phyloP scores from a whole-genome alignment of 2,797 vertebrate species.

The Lophius americanus region DNA sequence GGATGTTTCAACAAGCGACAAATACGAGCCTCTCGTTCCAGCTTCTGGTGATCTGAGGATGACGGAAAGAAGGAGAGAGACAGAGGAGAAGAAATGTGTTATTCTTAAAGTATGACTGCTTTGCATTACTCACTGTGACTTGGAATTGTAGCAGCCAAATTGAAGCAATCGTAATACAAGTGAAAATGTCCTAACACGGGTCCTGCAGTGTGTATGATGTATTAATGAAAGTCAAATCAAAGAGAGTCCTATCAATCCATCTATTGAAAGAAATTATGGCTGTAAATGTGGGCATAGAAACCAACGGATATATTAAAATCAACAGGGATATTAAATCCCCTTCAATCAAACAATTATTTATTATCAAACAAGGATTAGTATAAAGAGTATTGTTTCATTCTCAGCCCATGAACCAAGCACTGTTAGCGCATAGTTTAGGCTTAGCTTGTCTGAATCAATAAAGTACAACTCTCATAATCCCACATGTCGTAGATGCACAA shows the following conservation, averaged over 20 bases:
- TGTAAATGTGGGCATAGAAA: background rate
- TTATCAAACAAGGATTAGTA: too few species aligned
- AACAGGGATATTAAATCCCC: background rate
- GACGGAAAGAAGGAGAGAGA: background rate
- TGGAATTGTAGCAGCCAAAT: background rate
- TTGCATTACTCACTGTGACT: background rate
- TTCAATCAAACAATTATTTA: background rate
- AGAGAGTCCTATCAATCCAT: background rate
- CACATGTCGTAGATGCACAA: too few species aligned
- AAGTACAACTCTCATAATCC: too few species aligned
- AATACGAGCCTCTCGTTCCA: constrained; percentile 97
- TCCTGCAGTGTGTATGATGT: too few species aligned
- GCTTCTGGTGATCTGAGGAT: constrained; percentile 94
- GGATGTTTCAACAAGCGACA: constrained; percentile 96
- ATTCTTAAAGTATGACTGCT: background rate
- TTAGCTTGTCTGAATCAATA: too few species aligned
- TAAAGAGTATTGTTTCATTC: too few species aligned
- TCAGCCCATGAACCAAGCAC: too few species aligned
- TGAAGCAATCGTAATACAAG: background rate
- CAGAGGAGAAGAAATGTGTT: background rate
- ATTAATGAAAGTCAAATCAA: background rate
- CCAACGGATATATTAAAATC: background rate
- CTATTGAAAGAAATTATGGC: background rate
- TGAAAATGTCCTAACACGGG: too few species aligned
- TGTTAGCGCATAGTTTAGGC: too few species aligned